A percentile compares a stretch with the other conserved stretches of the same genome.
These are phyloP conservation scores for Carollia perspicillata DNA, from an alignment of 2,113 vertebrate genomes.

Conservation along the genomic window DNA sequence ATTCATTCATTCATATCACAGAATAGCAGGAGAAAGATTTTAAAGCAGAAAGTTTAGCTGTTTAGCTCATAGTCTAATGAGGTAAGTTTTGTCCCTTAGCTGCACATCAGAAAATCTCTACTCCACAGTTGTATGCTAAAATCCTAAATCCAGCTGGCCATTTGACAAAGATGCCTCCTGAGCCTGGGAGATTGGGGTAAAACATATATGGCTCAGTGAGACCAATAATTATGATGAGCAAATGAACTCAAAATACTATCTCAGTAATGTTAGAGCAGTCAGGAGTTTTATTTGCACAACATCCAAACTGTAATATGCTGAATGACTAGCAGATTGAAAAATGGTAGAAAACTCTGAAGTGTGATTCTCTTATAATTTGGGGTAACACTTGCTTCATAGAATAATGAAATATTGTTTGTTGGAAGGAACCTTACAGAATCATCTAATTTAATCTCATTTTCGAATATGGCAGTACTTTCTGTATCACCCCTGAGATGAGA, in stretches of 20 bases:
- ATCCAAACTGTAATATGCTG: not conserved
- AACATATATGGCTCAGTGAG: not conserved
- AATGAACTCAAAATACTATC: constrained; percentile 5
- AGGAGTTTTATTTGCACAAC: not conserved
- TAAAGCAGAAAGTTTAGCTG: not conserved
- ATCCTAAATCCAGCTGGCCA: not conserved
- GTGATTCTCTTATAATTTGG: not conserved
- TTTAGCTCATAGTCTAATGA: not conserved
- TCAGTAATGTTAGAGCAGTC: not conserved
- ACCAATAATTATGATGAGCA: constrained; percentile 25
- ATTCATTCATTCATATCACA: not conserved
- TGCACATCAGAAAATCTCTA: not conserved
- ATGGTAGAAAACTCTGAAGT: not conserved
- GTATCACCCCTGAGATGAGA: not conserved
- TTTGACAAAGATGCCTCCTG: not conserved
- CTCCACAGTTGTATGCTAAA: not conserved
- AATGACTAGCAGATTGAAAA: constrained; percentile 20
- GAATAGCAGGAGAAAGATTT: not conserved
- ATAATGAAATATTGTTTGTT: constrained; percentile 38
- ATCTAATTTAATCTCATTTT: constrained; percentile 6
- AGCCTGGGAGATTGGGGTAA: not conserved
- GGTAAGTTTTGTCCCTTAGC: not conserved
- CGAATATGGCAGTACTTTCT: not conserved
- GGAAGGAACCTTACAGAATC: not conserved
- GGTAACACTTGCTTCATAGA: constrained; percentile 9